These are phyloP conservation scores for Alouatta palliata DNA, from an alignment of 2,113 vertebrate species.

Conservation along the genomic window DNA sequence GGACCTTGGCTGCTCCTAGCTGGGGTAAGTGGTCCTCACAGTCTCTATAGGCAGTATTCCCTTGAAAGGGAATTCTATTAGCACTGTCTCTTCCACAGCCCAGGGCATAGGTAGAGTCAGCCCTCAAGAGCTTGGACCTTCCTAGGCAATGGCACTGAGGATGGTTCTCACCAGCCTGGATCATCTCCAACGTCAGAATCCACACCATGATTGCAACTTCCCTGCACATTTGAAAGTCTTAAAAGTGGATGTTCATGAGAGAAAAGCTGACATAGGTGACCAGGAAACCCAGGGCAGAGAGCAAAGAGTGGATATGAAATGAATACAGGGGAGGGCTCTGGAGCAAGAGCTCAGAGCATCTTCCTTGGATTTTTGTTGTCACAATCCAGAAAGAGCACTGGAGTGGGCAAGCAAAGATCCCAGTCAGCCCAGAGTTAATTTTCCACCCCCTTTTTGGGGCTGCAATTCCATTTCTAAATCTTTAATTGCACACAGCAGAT, in stretches of 20 bases:
- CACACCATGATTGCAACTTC: not conserved
- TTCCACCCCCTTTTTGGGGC: not conserved
- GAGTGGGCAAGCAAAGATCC: not conserved
- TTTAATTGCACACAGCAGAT: not conserved
- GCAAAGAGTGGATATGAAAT: not conserved
- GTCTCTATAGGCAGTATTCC: not conserved
- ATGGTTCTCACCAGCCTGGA: not conserved
- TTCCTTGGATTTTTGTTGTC: not conserved
- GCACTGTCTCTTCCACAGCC: not conserved
- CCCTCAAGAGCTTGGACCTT: not conserved
- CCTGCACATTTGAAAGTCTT: not conserved
- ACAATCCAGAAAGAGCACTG: not conserved
- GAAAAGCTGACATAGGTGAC: not conserved
- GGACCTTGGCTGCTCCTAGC: not conserved
- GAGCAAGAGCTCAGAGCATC: not conserved
- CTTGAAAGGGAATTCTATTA: not conserved
- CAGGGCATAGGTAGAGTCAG: not conserved
- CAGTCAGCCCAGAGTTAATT: not conserved
- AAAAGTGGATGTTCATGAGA: not conserved
- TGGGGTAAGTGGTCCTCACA: not conserved
- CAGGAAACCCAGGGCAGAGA: not conserved
- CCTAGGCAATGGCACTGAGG: accelerated
- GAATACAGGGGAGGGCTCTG: not conserved
- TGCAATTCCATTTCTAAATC: not conserved
- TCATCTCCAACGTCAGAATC: not conserved